Evolutionary conservation across 2,888 invertebrate genomes (phyloP), one percentile per base, ranked within the genome.

Genomic region (Cepaea hortensis): DNA sequence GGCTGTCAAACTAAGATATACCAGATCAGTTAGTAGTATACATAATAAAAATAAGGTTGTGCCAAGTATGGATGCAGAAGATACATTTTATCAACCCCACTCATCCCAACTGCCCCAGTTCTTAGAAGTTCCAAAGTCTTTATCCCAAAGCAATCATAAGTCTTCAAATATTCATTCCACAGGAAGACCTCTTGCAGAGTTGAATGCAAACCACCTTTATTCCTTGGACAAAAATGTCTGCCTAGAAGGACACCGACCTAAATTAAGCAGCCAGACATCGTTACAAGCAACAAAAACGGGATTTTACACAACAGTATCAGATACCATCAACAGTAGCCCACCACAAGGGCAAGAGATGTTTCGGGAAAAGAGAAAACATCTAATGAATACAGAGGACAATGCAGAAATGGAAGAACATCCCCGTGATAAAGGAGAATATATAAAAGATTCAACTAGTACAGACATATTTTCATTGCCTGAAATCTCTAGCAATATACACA

Each of bases 1-100:
- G 50, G 82, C 73, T 13, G 7, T 70, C 15, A 82, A 82, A 35
- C 18, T 82, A 6, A n/a, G 82, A 15, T 82, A 72, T 3, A 61
- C 18, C 6, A 50, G 82, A 73, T 82, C 46, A 55, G 35, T 73
- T 50, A 61, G 73, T 6, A 73, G 72, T 5, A 13, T 35, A 7
- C 55, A 70, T 35, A 50, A 50, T 48, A 82, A 73, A 61, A 61
- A n/a, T n/a, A 68, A n/a, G n/a, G 3, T 13, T 23, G 13, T 35
- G 5, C 23, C n/a, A 1, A 61, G 62, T 13, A 15, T 23, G 18
- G 61, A 20, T 3, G 23, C n/a, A 7, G 9, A 79, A 61, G n/a
- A 23, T 55, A 6, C 79, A 35, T 18, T 35, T 3, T 62, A 62
- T 35, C 11, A 23, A 5, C 4, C 9, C 15, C 13, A 79, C 61